These are phyloP conservation scores for Hermodice carunculata DNA, from an alignment of 2,888 invertebrate species.

Conservation along the genomic window DNA sequence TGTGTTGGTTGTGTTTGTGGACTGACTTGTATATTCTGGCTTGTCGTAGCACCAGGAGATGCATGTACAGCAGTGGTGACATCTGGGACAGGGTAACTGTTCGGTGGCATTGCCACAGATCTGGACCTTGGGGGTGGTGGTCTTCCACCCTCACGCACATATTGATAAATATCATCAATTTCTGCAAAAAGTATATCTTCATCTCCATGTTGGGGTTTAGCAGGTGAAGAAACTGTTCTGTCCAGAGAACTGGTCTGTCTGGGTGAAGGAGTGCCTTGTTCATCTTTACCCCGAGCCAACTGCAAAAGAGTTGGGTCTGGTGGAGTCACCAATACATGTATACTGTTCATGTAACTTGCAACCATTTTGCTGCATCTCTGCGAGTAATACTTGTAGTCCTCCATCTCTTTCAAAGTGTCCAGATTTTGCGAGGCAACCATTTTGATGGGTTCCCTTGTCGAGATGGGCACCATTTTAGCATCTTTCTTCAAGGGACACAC, in stretches of 20 bases:
- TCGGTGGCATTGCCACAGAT: conserved; percentile 1
- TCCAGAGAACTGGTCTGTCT: conserved; percentile 10
- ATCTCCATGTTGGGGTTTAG: conserved; percentile 62
- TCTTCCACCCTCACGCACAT: conserved; percentile 91
- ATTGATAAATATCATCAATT: conserved; percentile 96
- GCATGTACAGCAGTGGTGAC: conserved; percentile 7
- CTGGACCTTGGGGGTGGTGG: conserved; percentile 75
- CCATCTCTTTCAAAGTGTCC: conserved; percentile 46
- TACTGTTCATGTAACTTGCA: conserved; percentile 65
- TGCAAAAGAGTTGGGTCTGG: conserved; percentile 44
- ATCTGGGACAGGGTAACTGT: background rate
- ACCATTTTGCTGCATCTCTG: conserved; percentile 60
- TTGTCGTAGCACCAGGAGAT: background rate
- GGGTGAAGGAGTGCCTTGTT: background rate
- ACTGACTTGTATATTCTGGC: background rate
- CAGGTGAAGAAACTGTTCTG: background rate
- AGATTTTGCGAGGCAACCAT: conserved; percentile 75
- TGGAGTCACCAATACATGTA: conserved; percentile 59
- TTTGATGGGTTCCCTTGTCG: conserved; percentile 87
- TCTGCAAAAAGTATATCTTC: conserved; percentile 84
- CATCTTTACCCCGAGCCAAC: background rate
- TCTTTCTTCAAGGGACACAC: conserved; percentile 60
- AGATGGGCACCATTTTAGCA: conserved; percentile 80
- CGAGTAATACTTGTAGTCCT: conserved; percentile 48
- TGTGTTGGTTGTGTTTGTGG: conserved; percentile 6